These are phyloP conservation scores for Drosophila murphyi DNA, from an alignment of 1,140 invertebrate genomes.

Conservation along the genomic window DNA sequence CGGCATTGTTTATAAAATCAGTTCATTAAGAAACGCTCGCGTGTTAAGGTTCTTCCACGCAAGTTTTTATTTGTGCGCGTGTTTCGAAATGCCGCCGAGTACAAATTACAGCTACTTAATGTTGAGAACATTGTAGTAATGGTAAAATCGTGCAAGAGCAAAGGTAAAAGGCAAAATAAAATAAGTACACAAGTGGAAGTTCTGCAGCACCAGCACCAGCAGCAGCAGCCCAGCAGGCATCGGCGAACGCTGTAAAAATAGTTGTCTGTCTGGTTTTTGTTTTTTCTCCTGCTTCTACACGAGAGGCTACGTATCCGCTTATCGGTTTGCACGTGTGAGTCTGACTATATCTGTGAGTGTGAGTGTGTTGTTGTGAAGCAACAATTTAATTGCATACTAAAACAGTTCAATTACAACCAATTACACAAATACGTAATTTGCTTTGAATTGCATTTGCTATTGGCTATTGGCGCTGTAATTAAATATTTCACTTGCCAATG, in stretches of 20 bases:
- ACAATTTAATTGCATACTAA: conserved; percentile 73
- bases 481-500: conserved; percentile 59
- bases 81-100: conserved; percentile 34
- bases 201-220: conserved; percentile 13
- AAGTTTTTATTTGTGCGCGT: conserved; percentile 18
- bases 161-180: conserved; percentile 28
- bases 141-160: conserved; percentile 23
- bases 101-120: conserved; percentile 37
- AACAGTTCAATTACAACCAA: conserved; percentile 76
- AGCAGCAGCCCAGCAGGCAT: conserved; percentile 23
- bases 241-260: conserved; percentile 50
- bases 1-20: conserved; percentile 45
- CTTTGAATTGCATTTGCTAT: conserved; percentile 63
- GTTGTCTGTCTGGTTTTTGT: conserved; percentile 52
- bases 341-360: conserved; percentile 28
- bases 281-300: conserved; percentile 8
- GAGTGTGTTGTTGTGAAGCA: conserved; percentile 50
- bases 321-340: conserved; percentile 6
- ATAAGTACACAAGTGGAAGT: conserved; percentile 32
- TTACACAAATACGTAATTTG: conserved; percentile 74
- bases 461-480: conserved; percentile 65
- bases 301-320: conserved; percentile 10
- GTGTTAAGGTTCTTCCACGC: conserved; percentile 13
- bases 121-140: conserved; percentile 25
- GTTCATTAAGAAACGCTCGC: conserved; percentile 24